A percentile compares a stretch with the other conserved stretches of the same genome.
These are phyloP conservation scores for Aleadryas rufinucha DNA, from an alignment of 2,113 vertebrate genomes.

Conservation along the genomic window DNA sequence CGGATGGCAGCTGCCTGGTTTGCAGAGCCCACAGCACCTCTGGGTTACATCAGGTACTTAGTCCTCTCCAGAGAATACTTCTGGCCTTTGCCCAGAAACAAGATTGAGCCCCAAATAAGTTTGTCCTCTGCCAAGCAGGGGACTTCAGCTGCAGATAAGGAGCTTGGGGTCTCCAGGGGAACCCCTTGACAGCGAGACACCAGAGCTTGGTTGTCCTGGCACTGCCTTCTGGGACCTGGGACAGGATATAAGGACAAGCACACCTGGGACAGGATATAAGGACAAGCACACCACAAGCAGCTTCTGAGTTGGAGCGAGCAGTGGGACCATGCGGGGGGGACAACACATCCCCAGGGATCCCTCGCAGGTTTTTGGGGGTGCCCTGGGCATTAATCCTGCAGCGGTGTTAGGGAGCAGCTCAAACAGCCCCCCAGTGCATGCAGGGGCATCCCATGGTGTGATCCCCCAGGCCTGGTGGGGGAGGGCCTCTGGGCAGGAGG, in stretches of 20 bases:
- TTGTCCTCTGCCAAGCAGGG: not conserved
- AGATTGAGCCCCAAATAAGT: not conserved
- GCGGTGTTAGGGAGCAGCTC: not conserved
- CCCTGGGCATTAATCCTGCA: not conserved
- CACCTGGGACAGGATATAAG: not conserved
- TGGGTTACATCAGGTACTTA: fast-evolving
- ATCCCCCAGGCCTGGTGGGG: fast-evolving
- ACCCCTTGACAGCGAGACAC: fast-evolving
- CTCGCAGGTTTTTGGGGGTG: not conserved
- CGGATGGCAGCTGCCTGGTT: not conserved
- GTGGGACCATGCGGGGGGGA: not conserved
- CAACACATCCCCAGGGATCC: not conserved
- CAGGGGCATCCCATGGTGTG: too few species aligned
- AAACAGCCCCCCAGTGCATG: not conserved
- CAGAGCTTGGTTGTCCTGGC: not conserved
- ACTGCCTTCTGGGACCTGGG: not conserved
- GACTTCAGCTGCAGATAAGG: not conserved
- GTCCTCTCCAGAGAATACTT: not conserved
- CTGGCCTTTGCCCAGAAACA: not conserved
- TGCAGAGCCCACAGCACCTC: not conserved
- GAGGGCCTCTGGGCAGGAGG: too few species aligned
- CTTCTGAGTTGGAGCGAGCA: fast-evolving
- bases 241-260: not conserved
- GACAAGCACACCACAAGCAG: not conserved
- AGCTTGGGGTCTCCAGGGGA: not conserved